Evolutionary conservation across 2,113 vertebrate species (phyloP).

Genomic region (Chaetura pelagica): DNA sequence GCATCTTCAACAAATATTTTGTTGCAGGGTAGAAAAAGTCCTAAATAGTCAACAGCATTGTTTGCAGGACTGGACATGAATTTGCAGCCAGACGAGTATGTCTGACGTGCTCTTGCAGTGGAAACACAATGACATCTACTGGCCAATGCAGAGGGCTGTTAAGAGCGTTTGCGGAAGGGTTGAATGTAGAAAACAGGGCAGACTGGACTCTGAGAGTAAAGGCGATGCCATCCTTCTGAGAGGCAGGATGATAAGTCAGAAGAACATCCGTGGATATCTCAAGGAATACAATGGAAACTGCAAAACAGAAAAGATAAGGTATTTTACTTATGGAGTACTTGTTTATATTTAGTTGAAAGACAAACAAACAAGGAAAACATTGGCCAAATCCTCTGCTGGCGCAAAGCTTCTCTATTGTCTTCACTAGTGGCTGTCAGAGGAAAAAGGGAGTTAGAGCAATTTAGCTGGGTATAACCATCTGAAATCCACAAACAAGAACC

Average conservation of each 20-base stretch:
- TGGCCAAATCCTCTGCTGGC: neutral
- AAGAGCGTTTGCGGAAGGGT: neutral
- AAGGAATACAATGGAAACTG: neutral
- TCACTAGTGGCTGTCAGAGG: neutral
- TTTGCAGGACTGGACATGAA: constrained; percentile 12
- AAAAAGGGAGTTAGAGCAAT: neutral
- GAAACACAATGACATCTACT: constrained; percentile 68
- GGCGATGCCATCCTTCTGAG: neutral
- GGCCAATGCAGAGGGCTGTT: neutral
- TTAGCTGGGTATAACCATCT: neutral
- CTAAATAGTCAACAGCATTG: constrained; percentile 47
- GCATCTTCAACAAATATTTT: constrained; percentile 45
- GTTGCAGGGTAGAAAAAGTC: constrained; percentile 28
- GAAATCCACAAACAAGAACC: neutral
- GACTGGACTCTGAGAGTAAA: neutral
- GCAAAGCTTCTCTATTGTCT: neutral
- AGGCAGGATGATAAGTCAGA: neutral
- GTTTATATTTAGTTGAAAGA: neutral
- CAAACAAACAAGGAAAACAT: neutral
- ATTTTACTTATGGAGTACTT: neutral
- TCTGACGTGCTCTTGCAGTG: neutral
- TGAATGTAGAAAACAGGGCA: neutral
- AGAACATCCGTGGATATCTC: neutral
- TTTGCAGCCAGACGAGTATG: constrained; percentile 53
- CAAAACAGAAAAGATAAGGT: neutral